Percentiles rank a stretch among this genome's conserved stretches.
Evolutionary conservation across 2,888 invertebrate genomes (phyloP).

Genomic region (Ophion ellenae): DNA sequence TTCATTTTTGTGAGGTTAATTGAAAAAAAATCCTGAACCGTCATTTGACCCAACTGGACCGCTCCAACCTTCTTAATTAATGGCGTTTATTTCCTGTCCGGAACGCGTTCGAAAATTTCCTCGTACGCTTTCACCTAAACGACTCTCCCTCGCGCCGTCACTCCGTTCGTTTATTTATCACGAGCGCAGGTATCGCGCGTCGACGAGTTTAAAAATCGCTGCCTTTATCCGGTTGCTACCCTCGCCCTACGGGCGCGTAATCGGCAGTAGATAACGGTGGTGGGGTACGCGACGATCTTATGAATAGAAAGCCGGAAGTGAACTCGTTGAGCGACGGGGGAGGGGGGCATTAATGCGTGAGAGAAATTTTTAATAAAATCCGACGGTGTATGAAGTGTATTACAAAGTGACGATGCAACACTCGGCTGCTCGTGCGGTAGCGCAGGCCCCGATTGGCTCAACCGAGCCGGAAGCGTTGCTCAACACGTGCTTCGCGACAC

Average conservation of each 20-base stretch:
- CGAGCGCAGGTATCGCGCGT: not conserved
- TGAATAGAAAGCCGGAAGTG: conserved; percentile 63
- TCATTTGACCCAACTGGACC: too few species aligned
- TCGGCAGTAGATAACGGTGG: conserved; percentile 43
- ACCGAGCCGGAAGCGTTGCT: conserved; percentile 54
- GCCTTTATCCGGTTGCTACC: conserved; percentile 2
- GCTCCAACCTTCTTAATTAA: too few species aligned
- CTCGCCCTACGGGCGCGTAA: conserved; percentile 11
- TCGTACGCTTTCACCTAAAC: conserved; percentile 37
- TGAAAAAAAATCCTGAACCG: too few species aligned
- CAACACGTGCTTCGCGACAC: conserved; percentile 34
- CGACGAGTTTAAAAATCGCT: conserved; percentile 37
- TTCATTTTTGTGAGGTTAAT: too few species aligned
- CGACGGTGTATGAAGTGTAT: conserved; percentile 9
- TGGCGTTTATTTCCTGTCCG: conserved; percentile 39
- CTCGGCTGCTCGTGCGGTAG: conserved; percentile 3
- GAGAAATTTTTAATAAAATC: conserved; percentile 40
- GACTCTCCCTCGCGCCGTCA: not conserved
- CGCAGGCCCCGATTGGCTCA: conserved; percentile 31
- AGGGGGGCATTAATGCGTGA: conserved; percentile 34
- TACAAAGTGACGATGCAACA: conserved; percentile 44
- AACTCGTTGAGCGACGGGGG: not conserved
- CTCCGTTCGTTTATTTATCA: conserved; percentile 36
- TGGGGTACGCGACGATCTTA: not conserved
- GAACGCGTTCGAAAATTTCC: conserved; percentile 16